Base-by-base conservation (phyloP, 2,113 vertebrate genomes). In the Thalassoma bifasciatum region DNA sequence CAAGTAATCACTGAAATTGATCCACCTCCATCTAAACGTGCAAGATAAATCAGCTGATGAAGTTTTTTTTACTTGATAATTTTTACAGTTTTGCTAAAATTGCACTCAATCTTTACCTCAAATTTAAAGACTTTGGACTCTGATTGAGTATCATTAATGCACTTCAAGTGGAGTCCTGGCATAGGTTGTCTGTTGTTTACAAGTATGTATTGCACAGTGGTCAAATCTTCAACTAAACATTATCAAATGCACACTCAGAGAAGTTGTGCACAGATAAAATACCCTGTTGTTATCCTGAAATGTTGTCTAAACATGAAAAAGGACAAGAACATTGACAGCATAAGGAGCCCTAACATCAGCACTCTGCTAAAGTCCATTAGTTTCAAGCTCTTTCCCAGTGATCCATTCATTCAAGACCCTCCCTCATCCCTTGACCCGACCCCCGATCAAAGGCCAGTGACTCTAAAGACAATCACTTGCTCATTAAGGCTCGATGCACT, bases 401-500 rank as follows among this genome's bases (percentile, higher is more conserved):
- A 67, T 58, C 60, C 69, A 53, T 42, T 70, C 54, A 50, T 50
- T n/a, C n/a, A 61, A 26, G 51, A 40, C 59, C 66, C 59, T 69
- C 66, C 78, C 75, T 17, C 5, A 0, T 66, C 59, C 77, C 77
- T 49, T 23, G 46, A 77, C 68, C 84, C 38, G 17, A 46, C 82
- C 70, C 75, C 77, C 82, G 84, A 81, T 82, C 82, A 88, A 81
- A 88, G 85, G 83, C 86, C 83, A 70, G 80, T 86, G 84, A 79
- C 85, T 90, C 68, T 80, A 73, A 75, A 90, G 92, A 93, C 92
- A 93, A 93, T 93, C 92, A 93, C 83, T 92, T 82, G 85, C 88
- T 91, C 85, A 73, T 81, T 74, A 89, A 82, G 72, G 77, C 89
- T 88, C 7, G 86, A 91, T 91, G 92, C 91, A 89, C 88, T 82